Percentiles rank a stretch among this genome's conserved stretches.
phyloP scores from a whole-genome alignment of 2,797 vertebrate genomes.

The Glyptemys insculpta region DNA sequence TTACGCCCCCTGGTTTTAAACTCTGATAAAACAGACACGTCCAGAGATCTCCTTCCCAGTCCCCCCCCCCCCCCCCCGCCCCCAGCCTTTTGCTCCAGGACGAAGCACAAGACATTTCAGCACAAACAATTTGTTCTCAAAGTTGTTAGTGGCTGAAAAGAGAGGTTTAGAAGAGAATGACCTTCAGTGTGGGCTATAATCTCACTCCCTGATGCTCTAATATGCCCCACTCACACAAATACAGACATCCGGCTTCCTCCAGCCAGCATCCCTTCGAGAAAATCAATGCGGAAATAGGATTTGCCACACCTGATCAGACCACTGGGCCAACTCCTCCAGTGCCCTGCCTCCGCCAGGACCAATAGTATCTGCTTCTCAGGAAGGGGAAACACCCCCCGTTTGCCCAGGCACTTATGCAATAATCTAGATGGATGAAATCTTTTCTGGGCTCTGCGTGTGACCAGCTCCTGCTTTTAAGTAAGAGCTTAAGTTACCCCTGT shows the following conservation, averaged over 20 bases:
- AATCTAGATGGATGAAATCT: background rate
- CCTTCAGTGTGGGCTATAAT: slow-evolving; percentile 40
- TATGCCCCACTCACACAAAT: slow-evolving; percentile 12
- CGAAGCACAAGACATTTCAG: slow-evolving; percentile 21
- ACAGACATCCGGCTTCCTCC: slow-evolving; percentile 4
- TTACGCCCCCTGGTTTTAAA: background rate
- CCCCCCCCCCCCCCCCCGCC: no score
- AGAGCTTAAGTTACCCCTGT: background rate
- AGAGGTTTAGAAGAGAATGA: slow-evolving; percentile 23
- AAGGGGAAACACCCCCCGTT: background rate
- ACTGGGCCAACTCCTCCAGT: background rate
- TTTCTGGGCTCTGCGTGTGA: background rate
- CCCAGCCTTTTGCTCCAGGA: rapidly evolving
- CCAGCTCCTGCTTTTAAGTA: background rate
- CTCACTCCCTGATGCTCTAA: slow-evolving; percentile 29
- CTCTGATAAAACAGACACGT: slow-evolving; percentile 23
- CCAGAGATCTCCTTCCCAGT: background rate
- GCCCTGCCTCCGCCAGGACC: background rate
- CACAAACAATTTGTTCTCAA: background rate
- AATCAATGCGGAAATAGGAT: slow-evolving; percentile 47
- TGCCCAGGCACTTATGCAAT: background rate
- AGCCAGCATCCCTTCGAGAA: slow-evolving; percentile 8
- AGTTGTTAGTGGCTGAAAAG: background rate
- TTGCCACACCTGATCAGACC: background rate
- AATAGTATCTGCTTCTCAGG: background rate